Conservation (phyloP, 2,113 vertebrate genomes). For the Atlantisia rogersi region DNA sequence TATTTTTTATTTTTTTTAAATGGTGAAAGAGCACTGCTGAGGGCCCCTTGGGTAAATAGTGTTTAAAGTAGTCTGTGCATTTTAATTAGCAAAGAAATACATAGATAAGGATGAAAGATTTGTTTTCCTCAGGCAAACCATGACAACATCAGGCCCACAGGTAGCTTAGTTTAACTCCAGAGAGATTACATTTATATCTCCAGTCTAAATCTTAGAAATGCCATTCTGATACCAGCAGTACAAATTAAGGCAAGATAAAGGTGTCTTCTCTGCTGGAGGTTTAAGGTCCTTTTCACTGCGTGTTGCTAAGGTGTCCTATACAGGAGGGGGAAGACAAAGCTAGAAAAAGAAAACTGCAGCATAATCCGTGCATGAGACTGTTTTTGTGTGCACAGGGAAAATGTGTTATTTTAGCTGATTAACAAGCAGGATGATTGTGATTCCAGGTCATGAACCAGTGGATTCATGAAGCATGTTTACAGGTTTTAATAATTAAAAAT, state of each 20-base stretch:
- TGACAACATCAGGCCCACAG: slow-evolving; percentile 27
- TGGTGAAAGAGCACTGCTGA: slow-evolving; percentile 28
- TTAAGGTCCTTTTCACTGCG: not conserved
- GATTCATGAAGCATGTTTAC: not conserved
- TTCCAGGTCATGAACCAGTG: not conserved
- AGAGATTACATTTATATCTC: slow-evolving; percentile 46
- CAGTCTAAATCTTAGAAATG: slow-evolving; percentile 6
- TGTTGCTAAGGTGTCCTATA: not conserved
- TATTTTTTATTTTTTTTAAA: not conserved
- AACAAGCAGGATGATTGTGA: not conserved
- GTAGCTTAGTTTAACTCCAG: slow-evolving; percentile 33
- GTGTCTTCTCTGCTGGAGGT: not conserved
- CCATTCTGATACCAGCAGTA: slow-evolving; percentile 14
- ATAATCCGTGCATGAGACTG: not conserved
- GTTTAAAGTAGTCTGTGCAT: slow-evolving; percentile 51
- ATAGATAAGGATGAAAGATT: slow-evolving; percentile 59
- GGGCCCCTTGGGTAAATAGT: slow-evolving; percentile 27
- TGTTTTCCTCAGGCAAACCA: slow-evolving; percentile 50
- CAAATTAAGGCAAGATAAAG: slow-evolving; percentile 35
- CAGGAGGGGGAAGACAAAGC: not conserved
- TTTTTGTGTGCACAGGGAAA: not conserved
- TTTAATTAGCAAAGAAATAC: slow-evolving; percentile 70
- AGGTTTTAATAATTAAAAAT: not conserved
- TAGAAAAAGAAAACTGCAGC: not conserved
- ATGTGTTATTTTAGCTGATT: not conserved